Conservation (phyloP, 2,113 vertebrate genomes). For the Petaurus breviceps region DNA sequence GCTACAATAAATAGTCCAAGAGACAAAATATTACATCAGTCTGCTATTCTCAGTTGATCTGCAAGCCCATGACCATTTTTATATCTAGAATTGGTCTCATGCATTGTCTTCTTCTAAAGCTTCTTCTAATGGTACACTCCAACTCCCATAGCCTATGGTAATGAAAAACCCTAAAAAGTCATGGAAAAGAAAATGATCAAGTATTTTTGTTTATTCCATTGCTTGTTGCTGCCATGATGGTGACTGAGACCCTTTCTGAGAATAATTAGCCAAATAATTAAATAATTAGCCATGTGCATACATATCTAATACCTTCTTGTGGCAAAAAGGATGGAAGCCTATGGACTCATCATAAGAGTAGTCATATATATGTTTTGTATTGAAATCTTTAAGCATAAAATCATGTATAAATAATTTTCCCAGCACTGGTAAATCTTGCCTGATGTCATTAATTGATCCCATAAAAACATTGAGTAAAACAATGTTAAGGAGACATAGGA, state of each 20-base stretch:
- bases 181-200: neutral
- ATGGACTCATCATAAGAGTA: neutral
- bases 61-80: neutral
- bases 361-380: neutral
- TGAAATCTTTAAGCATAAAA: neutral
- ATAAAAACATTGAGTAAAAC: neutral
- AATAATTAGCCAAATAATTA: neutral
- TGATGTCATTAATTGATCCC: neutral
- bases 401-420: no score
- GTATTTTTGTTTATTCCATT: neutral
- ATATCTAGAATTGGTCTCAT: neutral
- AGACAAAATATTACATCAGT: neutral
- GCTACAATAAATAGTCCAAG: neutral
- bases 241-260: neutral
- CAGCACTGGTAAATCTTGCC: no score
- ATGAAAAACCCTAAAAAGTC: neutral
- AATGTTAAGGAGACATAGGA: neutral
- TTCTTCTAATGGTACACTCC: neutral
- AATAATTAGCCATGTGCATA: no score
- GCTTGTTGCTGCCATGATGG: neutral
- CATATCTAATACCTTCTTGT: neutral
- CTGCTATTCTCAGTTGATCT: neutral
- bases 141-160: neutral
- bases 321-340: neutral
- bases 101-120: neutral